phyloP scores from a whole-genome alignment of 2,888 invertebrate genomes.

The Ptychoptera contaminata region DNA sequence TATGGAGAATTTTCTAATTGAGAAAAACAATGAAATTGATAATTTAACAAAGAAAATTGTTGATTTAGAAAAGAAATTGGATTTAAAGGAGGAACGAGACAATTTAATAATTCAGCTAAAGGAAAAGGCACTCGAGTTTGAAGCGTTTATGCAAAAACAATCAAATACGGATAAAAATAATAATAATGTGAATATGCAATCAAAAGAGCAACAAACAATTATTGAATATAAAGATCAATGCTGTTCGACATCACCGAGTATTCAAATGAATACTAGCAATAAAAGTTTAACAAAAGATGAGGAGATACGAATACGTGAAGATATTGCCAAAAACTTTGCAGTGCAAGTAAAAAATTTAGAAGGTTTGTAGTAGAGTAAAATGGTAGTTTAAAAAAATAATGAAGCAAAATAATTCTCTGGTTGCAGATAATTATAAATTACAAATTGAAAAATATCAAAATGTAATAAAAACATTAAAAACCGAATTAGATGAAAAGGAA shows the following conservation, averaged over 20 bases:
- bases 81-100: conserved; percentile 38
- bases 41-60: conserved; percentile 21
- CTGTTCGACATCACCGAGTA: conserved; percentile 25
- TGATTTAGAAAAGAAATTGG: conserved; percentile 24
- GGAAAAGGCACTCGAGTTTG: conserved; percentile 46
- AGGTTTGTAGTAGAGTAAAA: conserved; percentile 4
- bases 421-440: conserved; percentile 14
- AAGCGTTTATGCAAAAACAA: conserved; percentile 42
- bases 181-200: conserved; percentile 21
- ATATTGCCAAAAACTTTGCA: conserved; percentile 49
- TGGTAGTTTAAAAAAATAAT: conserved; percentile 34
- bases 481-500: conserved; percentile 19
- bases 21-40: conserved; percentile 21
- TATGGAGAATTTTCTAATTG: conserved; percentile 20
- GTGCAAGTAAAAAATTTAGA: conserved; percentile 42
- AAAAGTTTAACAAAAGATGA: conserved; percentile 14
- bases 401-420: conserved; percentile 25
- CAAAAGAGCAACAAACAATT: conserved; percentile 12
- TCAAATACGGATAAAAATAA: conserved; percentile 18
- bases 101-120: conserved; percentile 41
- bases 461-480: conserved; percentile 15
- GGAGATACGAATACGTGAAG: conserved; percentile 42
- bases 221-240: conserved; percentile 15
- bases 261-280: background rate
- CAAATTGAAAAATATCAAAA: conserved; percentile 3